phyloP scores from a whole-genome alignment of 2,113 vertebrate species.

The Caranx melampygus region DNA sequence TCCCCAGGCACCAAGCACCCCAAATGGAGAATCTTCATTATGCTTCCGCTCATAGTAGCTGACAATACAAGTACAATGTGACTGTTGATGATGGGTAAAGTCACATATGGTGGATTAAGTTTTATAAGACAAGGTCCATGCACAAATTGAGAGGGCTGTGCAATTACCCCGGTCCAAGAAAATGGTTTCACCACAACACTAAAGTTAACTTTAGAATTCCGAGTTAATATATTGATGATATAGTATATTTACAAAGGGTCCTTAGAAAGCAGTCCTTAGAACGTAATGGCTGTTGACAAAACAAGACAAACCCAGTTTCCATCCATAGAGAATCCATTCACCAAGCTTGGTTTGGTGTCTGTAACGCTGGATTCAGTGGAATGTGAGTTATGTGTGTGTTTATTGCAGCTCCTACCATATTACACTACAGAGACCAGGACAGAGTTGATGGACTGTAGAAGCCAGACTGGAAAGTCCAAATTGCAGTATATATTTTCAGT shows the following conservation, averaged over 20 bases:
- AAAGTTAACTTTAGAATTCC: not conserved
- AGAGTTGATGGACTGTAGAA: slow-evolving; percentile 36
- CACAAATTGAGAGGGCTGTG: not conserved
- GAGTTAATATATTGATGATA: not conserved
- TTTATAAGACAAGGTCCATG: not conserved
- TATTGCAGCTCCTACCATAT: slow-evolving; percentile 36
- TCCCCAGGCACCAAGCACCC: slow-evolving; percentile 11
- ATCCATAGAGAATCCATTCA: slow-evolving; percentile 33
- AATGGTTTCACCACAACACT: not conserved
- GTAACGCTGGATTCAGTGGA: slow-evolving; percentile 24
- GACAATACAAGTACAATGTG: not conserved
- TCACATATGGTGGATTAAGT: not conserved
- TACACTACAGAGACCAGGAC: slow-evolving; percentile 34
- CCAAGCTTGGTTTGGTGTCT: slow-evolving; percentile 11
- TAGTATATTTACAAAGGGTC: not conserved
- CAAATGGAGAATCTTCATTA: slow-evolving; percentile 18
- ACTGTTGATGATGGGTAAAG: not conserved
- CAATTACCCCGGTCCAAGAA: not conserved
- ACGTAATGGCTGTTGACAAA: slow-evolving; percentile 26
- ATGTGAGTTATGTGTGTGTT: slow-evolving; percentile 52
- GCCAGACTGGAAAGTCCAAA: slow-evolving; percentile 44
- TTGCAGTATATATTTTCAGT: slow-evolving; percentile 51
- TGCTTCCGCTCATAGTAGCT: not conserved
- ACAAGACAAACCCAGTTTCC: slow-evolving; percentile 36
- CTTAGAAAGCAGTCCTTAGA: not conserved